Evolutionary conservation across 1,140 invertebrate species (phyloP), one percentile per base, ranked within the genome.

Genomic region (Brachionus paranguensis): DNA sequence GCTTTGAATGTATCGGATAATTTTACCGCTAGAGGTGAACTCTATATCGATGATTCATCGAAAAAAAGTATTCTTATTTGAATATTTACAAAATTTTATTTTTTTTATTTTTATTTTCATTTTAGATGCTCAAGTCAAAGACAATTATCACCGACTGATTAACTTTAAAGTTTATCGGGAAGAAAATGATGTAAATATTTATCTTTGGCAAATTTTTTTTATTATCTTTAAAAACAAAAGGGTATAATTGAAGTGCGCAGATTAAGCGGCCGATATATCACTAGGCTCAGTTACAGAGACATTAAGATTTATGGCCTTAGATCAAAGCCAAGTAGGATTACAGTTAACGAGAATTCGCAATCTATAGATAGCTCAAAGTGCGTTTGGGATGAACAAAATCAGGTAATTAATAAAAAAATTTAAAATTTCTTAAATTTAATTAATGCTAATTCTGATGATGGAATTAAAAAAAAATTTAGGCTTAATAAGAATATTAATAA

Each of bases 41-140:
- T 81, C 64, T 81, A 81, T 27, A 64, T 81, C 6, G 78, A 81
- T 81, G 78, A 81, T 33, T 81, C 78, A 14, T 45, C 53, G 37
- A 60, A 68, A 64, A 81, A 81, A 81, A 45, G 78, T 81, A 64
- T 27, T 10, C 11, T 12, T 12, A n/a, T 33, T 41, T n/a, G 20
- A 12, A 78, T 20, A 6, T 45, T 65, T 24, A 55, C 8, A 60
- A 60, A 55, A 60, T 53, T n/a, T 1, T 7, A 33, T 33, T 33
- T 37, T 33, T 8, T 12, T 64, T 37, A n/a, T 17, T 64, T 27
- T 37, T 64, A 6, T 60, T 60, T 24, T n/a, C 0, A 70, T 70
- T 70, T 70, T 64, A 81, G 78, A 81, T 37, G 17, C 78, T 68
- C 53, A 60, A 64, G 14, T 20, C 1, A 81, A 81, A 65, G 78